Base-by-base conservation (phyloP, 2,888 invertebrate genomes). In the Caradrina kadenii region DNA sequence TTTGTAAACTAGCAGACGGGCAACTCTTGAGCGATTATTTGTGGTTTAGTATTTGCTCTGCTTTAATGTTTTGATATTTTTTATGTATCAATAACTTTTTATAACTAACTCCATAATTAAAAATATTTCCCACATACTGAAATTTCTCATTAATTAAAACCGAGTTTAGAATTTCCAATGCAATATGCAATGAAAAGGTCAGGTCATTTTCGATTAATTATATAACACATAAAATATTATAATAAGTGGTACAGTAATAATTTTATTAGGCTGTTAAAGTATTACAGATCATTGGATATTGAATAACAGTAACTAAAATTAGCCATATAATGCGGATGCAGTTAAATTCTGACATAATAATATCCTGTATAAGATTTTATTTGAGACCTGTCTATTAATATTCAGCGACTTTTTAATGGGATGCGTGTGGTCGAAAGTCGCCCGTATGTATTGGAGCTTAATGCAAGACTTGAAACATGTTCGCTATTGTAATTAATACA, bases 401-500 rank as follows among this genome's bases (percentile, higher is more conserved):
- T 80, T 80, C 77, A 76, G 70, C 63, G 50, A 76, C 62, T 66
- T 76, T 77, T 69, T 69, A 76, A 63, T 80, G 35, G 17, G 21
- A 19, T 42, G 3, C 39, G 31, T 54, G 59, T 67, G 39, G 59
- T 61, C 8, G 21, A 10, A 54, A 71, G 21, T 80, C 31, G 69
- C 71, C 15, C 53, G 64, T 72, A 61, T 77, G 54, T 19, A n/a
- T 10, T 35, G 8, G n/a, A 22, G 4, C 22, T 49, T 21, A 48
- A 62, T 59, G 35, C 48, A 69, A 48, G 59, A 45, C 60, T 65
- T 54, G 13, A 42, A 53, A 55, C 56, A 56, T 48, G 59, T 31
- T 72, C 62, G 69, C 52, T 80, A 63, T 77, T 76, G 69, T 80
- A 77, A 84, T 79, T 67, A 69, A 69, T 72, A 74, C 49, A 73